Percentiles rank a stretch among this genome's conserved stretches.
These are phyloP conservation scores for Ploceus nigricollis DNA, from an alignment of 2,113 vertebrate species.

Conservation along the genomic window DNA sequence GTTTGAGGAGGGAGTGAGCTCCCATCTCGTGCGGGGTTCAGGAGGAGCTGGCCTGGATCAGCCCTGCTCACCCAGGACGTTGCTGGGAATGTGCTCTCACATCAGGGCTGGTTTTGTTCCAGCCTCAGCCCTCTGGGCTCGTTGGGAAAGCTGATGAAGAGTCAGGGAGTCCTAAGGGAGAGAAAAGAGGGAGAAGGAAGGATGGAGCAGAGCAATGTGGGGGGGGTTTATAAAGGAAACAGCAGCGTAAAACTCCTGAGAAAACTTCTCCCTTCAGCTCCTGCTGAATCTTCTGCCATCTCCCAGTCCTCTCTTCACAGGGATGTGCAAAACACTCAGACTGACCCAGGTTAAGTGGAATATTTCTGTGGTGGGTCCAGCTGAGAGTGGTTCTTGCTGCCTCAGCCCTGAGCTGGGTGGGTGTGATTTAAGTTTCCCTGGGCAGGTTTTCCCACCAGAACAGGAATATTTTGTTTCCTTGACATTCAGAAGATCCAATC, in stretches of 20 bases:
- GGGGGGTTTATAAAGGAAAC: background rate
- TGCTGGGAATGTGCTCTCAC: background rate
- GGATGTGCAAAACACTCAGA: background rate
- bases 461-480: background rate
- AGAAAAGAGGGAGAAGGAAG: too few relatives aligned
- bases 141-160: background rate
- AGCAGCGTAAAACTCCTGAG: background rate
- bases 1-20: background rate
- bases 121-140: background rate
- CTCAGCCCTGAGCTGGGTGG: background rate
- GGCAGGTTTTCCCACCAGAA: background rate
- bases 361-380: background rate
- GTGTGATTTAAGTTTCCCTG: background rate
- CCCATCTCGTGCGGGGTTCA: background rate
- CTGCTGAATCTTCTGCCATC: background rate
- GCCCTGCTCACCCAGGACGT: background rate
- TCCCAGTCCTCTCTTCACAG: background rate
- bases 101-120: background rate
- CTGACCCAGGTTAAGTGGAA: background rate
- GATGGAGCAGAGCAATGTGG: background rate
- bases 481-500: background rate
- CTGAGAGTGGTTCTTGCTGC: background rate
- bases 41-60: background rate
- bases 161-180: background rate
- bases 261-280: too few relatives aligned